Percentiles rank a stretch among this genome's conserved stretches.
Evolutionary conservation across 2,888 invertebrate genomes (phyloP).

Genomic region (Diarsia brunnea): DNA sequence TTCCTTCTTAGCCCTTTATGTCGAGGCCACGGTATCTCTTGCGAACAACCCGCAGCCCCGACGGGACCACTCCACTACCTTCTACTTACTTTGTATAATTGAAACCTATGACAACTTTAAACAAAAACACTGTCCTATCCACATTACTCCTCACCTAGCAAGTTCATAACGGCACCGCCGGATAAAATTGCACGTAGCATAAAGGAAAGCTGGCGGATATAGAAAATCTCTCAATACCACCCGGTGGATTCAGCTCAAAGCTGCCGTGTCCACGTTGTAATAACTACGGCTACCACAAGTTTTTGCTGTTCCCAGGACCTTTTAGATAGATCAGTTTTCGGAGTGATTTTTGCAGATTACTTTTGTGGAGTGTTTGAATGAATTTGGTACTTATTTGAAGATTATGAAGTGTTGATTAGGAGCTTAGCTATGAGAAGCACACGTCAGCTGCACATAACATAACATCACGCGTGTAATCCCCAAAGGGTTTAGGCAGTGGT

Average conservation of each 20-base stretch:
- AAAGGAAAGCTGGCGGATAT: conserved; percentile 90
- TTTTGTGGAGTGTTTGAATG: not conserved
- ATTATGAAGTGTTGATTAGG: not conserved
- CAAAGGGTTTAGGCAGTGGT: no score
- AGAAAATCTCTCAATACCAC: conserved; percentile 90
- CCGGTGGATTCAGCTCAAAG: conserved; percentile 84
- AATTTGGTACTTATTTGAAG: not conserved
- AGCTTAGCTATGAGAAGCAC: not conserved
- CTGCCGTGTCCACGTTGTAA: conserved; percentile 80
- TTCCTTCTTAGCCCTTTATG: no score
- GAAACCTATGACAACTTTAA: not conserved
- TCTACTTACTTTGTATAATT: no score
- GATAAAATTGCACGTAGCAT: conserved; percentile 90
- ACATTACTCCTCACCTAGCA: conserved; percentile 67
- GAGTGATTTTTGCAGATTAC: conserved; percentile 19
- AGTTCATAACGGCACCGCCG: conserved; percentile 86
- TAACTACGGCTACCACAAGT: conserved; percentile 75
- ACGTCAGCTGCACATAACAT: no score
- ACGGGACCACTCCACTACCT: no score
- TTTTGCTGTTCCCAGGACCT: conserved; percentile 56
- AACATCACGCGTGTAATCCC: no score
- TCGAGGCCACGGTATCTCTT: no score
- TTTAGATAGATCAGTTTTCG: conserved; percentile 54
- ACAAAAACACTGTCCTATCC: conserved; percentile 69
- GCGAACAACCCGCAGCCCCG: no score